These are phyloP conservation scores for Meteorus sp. DNA, from an alignment of 1,140 invertebrate species.

Conservation along the genomic window DNA sequence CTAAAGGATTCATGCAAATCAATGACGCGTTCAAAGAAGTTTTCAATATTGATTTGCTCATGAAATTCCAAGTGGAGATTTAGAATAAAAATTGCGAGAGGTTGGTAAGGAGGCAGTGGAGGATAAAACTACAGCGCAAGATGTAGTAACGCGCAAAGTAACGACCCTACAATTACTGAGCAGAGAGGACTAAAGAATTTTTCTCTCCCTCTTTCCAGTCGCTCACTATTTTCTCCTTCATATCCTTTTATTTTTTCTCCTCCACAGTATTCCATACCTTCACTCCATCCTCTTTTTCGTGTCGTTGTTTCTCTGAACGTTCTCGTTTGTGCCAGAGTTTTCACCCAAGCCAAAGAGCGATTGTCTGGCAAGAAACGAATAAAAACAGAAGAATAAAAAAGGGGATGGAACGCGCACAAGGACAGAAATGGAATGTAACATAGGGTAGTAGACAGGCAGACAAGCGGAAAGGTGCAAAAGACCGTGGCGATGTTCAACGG, in stretches of 20 bases:
- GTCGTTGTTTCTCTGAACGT: background rate
- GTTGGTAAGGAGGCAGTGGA: background rate
- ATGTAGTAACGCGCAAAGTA: constrained; percentile 9
- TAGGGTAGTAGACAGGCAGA: constrained; percentile 5
- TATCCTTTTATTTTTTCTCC: constrained; percentile 3
- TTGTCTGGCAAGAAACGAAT: constrained; percentile 29
- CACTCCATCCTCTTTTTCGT: constrained; percentile 1
- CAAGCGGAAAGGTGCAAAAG: constrained; percentile 16
- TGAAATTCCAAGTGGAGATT: constrained; percentile 1
- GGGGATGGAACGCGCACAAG: background rate
- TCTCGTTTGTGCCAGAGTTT: background rate
- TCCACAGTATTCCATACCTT: no score
- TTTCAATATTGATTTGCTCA: constrained; percentile 2
- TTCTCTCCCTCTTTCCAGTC: background rate
- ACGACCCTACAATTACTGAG: constrained; percentile 14
- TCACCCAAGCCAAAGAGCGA: constrained; percentile 13
- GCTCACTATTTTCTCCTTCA: background rate
- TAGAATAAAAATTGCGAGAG: no score
- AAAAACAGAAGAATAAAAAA: constrained; percentile 16
- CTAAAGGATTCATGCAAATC: background rate
- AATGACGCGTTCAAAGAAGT: background rate
- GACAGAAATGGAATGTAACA: background rate
- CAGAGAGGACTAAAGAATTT: background rate
- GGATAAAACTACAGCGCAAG: background rate
- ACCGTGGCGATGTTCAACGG: constrained; percentile 6